Conservation (phyloP, 2,113 vertebrate species). For the Ariopsis seemanni region DNA sequence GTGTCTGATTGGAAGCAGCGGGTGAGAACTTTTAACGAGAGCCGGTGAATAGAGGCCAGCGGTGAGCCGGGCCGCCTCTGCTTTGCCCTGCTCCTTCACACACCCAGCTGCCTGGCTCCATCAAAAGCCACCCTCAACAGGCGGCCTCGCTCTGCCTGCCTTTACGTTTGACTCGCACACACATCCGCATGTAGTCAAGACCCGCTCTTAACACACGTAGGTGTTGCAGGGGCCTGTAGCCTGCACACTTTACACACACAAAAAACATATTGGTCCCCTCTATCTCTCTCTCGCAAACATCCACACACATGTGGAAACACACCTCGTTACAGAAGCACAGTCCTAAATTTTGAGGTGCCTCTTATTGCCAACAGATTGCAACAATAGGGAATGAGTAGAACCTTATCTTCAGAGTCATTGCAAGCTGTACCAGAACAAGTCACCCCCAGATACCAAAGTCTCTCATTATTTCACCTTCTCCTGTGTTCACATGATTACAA, state of each 20-base stretch:
- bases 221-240: constrained; percentile 22
- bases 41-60: constrained; percentile 61
- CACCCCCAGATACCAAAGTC: constrained; percentile 24
- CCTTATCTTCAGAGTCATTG: constrained; percentile 30
- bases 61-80: constrained; percentile 46
- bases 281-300: background rate
- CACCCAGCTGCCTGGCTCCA: constrained; percentile 54
- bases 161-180: constrained; percentile 44
- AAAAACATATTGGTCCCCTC: constrained; percentile 9
- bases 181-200: constrained; percentile 23
- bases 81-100: constrained; percentile 51
- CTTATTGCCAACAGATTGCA: constrained; percentile 10
- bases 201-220: constrained; percentile 43
- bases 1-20: constrained; percentile 77
- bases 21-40: constrained; percentile 69
- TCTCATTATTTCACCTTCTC: constrained; percentile 23
- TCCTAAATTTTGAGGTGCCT: constrained; percentile 28
- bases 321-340: constrained; percentile 7
- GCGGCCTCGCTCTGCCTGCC: constrained; percentile 44
- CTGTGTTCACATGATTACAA: background rate
- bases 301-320: background rate
- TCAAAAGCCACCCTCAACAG: constrained; percentile 58
- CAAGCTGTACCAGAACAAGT: constrained; percentile 32
- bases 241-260: constrained; percentile 29
- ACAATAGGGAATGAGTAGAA: constrained; percentile 23